Conservation (phyloP, 2,888 invertebrate genomes). For the Timema cristinae region DNA sequence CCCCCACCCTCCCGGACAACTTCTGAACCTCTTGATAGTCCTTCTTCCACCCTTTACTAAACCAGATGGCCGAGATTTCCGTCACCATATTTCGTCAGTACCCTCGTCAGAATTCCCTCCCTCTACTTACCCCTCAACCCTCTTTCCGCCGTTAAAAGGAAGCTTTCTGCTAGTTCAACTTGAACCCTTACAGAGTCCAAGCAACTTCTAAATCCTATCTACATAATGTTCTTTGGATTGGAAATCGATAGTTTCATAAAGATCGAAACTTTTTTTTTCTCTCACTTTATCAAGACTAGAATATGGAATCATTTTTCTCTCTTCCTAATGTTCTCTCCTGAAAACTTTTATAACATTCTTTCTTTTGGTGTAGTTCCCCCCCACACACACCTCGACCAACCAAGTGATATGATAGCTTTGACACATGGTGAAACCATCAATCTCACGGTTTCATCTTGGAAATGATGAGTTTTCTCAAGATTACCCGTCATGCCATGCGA, state of each 20-base stretch:
- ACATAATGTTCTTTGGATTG: constrained; percentile 13
- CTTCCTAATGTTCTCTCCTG: background rate
- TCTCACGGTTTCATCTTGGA: too few species aligned
- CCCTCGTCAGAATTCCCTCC: background rate
- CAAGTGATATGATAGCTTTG: too few species aligned
- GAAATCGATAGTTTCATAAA: constrained; percentile 16
- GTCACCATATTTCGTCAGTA: background rate
- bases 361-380: too few species aligned
- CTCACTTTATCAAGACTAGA: background rate
- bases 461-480: too few species aligned
- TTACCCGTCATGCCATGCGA: too few species aligned
- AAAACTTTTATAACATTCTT: constrained; percentile 1
- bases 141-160: background rate
- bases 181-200: background rate
- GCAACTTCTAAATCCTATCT: constrained; percentile 15
- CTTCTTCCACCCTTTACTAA: background rate
- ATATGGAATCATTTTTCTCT: background rate
- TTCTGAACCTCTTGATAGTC: constrained; percentile 4
- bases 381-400: too few species aligned
- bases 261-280: constrained; percentile 5
- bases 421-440: too few species aligned
- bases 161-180: background rate
- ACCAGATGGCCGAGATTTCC: constrained; percentile 14
- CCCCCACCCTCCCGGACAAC: background rate
- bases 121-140: background rate